Conservation (phyloP, 2,113 vertebrate species). For the Mellivora capensis region DNA sequence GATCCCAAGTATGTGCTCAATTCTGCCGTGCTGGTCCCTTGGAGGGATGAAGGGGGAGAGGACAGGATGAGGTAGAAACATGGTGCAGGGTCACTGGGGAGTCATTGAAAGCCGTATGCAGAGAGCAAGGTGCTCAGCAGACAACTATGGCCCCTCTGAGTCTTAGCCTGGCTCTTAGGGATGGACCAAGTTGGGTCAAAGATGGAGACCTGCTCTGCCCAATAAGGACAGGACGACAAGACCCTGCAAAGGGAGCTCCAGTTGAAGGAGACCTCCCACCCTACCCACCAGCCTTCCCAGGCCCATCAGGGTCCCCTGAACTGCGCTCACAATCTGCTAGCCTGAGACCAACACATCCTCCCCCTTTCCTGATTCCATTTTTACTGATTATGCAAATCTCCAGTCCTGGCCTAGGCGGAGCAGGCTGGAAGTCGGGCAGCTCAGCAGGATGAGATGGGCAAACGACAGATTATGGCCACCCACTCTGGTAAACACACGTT, state of each 20-base stretch:
- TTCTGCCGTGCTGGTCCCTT: not conserved
- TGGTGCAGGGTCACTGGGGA: not conserved
- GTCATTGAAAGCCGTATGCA: not conserved
- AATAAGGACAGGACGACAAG: not conserved
- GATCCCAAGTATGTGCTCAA: not conserved
- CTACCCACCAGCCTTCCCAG: not conserved
- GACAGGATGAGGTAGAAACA: not conserved
- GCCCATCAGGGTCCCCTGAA: not conserved
- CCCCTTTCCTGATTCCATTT: not conserved
- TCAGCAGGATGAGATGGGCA: not conserved
- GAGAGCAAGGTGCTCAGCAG: not conserved
- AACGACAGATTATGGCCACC: constrained; percentile 7
- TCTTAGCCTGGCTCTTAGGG: not conserved
- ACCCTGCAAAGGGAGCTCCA: not conserved
- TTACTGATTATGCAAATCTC: constrained; percentile 63
- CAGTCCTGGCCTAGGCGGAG: constrained; percentile 20
- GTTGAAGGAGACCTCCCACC: not conserved
- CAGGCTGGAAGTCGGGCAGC: constrained; percentile 10
- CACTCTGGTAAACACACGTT: constrained; percentile 48
- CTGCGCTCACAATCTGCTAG: not conserved
- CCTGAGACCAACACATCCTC: not conserved
- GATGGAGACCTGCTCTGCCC: not conserved
- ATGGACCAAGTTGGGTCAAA: not conserved
- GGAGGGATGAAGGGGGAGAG: not conserved
- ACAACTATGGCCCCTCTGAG: not conserved